Evolutionary conservation across 2,113 vertebrate species (phyloP).

Genomic region (Entelurus aequoreus): DNA sequence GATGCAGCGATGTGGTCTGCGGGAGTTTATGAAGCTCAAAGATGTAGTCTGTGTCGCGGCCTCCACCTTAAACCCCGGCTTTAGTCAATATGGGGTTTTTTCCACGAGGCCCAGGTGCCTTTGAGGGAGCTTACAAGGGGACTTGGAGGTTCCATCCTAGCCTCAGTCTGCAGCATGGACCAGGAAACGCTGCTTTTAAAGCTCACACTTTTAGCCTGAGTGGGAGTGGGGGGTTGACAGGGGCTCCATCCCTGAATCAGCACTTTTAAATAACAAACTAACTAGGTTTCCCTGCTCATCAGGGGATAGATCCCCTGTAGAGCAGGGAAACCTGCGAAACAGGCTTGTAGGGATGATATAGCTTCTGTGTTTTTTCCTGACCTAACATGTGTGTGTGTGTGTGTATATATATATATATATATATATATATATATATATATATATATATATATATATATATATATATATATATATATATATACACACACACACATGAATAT

Average conservation of each 20-base stretch:
- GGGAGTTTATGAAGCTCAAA: constrained; percentile 36
- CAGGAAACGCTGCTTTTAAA: constrained; percentile 46
- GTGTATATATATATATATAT: no score
- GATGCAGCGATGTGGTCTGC: constrained; percentile 1
- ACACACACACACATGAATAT: no score
- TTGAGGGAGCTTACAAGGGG: constrained; percentile 45
- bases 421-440: no score
- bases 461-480: no score
- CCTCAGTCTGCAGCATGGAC: constrained; percentile 52
- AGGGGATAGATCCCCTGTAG: no score
- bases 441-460: no score
- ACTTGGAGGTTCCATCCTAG: constrained; percentile 51
- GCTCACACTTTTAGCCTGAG: constrained; percentile 28
- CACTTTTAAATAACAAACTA: background rate
- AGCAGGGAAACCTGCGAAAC: no score
- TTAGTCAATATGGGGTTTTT: constrained; percentile 58
- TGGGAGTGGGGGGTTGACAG: constrained; percentile 2
- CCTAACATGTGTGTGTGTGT: no score
- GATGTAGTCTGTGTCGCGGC: constrained; percentile 33
- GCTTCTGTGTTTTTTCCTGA: no score
- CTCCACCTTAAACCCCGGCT: constrained; percentile 57
- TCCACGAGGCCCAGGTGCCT: constrained; percentile 30
- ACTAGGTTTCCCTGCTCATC: no score
- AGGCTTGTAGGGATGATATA: no score
- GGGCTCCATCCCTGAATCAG: background rate